Evolutionary conservation across 2,888 invertebrate species (phyloP), one percentile per base, ranked within the genome.

Genomic region (Amblyjoppa fuscipennis): DNA sequence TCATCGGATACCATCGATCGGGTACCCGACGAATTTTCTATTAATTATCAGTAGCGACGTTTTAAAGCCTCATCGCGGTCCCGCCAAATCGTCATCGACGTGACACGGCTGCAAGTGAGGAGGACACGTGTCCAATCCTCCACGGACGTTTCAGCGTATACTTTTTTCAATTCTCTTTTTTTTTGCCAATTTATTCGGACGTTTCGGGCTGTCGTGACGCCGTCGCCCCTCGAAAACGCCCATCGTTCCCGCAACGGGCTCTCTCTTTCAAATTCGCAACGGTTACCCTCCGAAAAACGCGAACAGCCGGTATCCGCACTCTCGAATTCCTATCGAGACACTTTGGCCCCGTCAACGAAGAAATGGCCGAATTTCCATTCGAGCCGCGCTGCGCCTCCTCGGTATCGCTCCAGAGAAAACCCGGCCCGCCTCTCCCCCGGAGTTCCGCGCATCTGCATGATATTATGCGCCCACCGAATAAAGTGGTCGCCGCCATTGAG

Each of bases 301-400:
- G 70, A 82, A 86, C 87, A 84, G 70, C 73, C 77, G 84, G 81
- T 83, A 84, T 81, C 82, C 83, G 82, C 86, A 80, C 59, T 85
- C 71, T 70, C 77, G 86, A 88, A 89, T 89, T 89, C 81, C 87
- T 88, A 89, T 91, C 86, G 88, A 84, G 87, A 91, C 89, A 90
- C 87, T 90, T 88, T 80, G 61, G 49, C 51, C n/a, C 88, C 38
- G 31, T 16, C 31, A 45, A 61, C 25, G 61, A 86, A 71, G 81
- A 87, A 90, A 90, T 83, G 86, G 82, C 5, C 83, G 85, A 91
- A 91, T 91, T 91, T 90, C 89, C 89, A 91, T 90, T 89, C 88
- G 86, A 69, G 74, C 69, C 74, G 61, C 53, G 56, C 69, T 53
- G 31, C 53, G 34, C 70, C 20, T 7, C 79, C 49, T 28, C 16